Conservation (phyloP, 2,113 vertebrate species). For the Clupea harengus region DNA sequence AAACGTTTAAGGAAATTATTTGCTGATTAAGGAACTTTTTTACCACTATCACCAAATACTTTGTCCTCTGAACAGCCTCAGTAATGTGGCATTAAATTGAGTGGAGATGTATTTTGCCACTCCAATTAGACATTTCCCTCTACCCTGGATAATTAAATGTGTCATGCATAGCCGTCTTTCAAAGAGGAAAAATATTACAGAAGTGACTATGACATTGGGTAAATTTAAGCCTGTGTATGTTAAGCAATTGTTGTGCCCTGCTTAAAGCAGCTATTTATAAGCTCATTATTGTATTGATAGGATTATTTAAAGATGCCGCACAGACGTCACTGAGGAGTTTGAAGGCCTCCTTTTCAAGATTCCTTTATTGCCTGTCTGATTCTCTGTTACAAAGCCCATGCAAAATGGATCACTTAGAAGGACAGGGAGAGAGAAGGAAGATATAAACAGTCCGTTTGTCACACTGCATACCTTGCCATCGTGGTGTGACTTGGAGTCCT, state of each 20-base stretch:
- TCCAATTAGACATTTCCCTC: conserved; percentile 44
- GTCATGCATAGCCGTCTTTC: conserved; percentile 27
- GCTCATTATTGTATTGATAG: conserved; percentile 1
- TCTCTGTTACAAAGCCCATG: neutral
- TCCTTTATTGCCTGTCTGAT: neutral
- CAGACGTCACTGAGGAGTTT: neutral
- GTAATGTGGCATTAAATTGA: conserved; percentile 57
- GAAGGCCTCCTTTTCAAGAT: neutral
- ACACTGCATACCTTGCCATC: neutral
- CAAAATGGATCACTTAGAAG: neutral
- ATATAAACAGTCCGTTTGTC: neutral
- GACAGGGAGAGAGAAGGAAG: neutral
- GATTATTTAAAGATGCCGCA: conserved; percentile 14
- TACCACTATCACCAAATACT: conserved; percentile 44
- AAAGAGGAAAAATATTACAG: conserved; percentile 28
- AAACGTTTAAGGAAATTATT: conserved; percentile 49
- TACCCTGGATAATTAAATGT: conserved; percentile 44
- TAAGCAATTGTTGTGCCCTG: conserved; percentile 12
- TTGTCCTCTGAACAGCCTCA: conserved; percentile 32
- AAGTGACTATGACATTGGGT: conserved; percentile 24
- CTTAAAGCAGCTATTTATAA: conserved; percentile 1
- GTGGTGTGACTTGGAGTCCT: neutral
- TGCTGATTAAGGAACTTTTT: conserved; percentile 51
- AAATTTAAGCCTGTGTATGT: conserved; percentile 9
- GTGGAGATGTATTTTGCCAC: conserved; percentile 43